Conservation (phyloP, 2,113 vertebrate genomes). For the Arenaria interpres region DNA sequence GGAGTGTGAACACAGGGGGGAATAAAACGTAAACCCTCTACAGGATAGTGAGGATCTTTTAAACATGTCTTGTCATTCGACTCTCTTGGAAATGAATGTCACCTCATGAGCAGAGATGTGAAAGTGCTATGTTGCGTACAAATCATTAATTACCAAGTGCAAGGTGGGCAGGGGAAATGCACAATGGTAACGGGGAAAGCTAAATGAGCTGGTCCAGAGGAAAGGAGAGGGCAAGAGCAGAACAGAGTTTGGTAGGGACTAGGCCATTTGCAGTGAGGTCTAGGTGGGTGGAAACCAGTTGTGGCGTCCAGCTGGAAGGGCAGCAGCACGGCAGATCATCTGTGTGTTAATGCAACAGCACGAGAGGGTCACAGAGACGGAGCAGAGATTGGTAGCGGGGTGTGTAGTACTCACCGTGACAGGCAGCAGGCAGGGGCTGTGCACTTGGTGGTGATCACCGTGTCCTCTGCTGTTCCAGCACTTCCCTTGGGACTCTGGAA, state of each 20-base stretch:
- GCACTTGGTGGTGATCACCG: background rate
- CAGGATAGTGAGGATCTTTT: background rate
- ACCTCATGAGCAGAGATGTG: background rate
- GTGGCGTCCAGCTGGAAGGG: background rate
- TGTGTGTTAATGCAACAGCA: background rate
- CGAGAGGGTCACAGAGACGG: background rate
- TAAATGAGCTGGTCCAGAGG: background rate
- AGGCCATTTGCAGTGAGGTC: background rate
- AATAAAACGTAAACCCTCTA: too few relatives aligned
- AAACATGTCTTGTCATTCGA: background rate
- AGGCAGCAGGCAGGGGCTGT: background rate
- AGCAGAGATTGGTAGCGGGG: fast-evolving
- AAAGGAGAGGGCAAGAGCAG: too few relatives aligned
- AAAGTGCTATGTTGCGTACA: background rate
- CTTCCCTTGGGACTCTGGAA: background rate
- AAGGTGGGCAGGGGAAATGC: too few relatives aligned
- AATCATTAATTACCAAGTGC: background rate
- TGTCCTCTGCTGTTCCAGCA: background rate
- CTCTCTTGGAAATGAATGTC: background rate
- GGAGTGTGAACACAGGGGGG: background rate
- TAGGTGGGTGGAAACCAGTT: background rate
- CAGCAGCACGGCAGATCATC: background rate
- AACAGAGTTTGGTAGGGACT: too few relatives aligned
- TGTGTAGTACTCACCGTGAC: background rate
- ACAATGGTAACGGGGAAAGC: background rate